phyloP scores from a whole-genome alignment of 1,140 invertebrate genomes.

The Lethocerus indicus region DNA sequence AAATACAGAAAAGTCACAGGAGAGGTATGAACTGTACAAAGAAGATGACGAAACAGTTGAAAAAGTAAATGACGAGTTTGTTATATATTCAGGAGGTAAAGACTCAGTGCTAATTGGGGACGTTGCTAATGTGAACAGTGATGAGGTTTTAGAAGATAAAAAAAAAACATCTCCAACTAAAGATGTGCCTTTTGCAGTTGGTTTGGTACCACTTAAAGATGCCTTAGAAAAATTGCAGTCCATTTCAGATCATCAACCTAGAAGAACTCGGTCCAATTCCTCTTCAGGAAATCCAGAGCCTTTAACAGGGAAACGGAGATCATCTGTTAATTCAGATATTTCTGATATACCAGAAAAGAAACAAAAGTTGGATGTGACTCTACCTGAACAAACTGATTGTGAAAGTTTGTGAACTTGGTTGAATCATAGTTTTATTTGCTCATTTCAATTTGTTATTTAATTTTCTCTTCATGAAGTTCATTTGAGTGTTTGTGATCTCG shows the following conservation, averaged over 20 bases:
- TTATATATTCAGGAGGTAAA: background rate
- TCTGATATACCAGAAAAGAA: slow-evolving; percentile 6
- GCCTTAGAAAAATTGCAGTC: slow-evolving; percentile 30
- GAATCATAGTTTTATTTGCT: too few relatives aligned
- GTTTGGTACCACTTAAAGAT: slow-evolving; percentile 27
- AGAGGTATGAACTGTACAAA: background rate
- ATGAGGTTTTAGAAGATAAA: slow-evolving; percentile 16
- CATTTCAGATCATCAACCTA: slow-evolving; percentile 29
- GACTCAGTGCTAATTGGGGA: background rate
- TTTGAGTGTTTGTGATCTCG: too few relatives aligned
- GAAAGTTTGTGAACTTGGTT: too few relatives aligned
- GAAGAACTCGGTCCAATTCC: slow-evolving; percentile 26
- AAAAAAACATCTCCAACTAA: slow-evolving; percentile 21
- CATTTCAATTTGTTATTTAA: too few relatives aligned
- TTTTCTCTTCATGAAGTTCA: too few relatives aligned
- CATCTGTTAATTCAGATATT: slow-evolving; percentile 3
- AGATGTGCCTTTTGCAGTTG: slow-evolving; percentile 30
- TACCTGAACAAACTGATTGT: too few relatives aligned
- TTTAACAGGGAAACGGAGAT: slow-evolving; percentile 2
- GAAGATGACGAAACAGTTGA: slow-evolving; percentile 1
- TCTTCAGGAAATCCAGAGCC: slow-evolving; percentile 6
- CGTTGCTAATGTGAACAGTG: background rate
- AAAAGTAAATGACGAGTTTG: slow-evolving; percentile 1
- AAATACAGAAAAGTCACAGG: background rate
- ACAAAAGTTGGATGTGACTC: slow-evolving; percentile 1